Conservation (phyloP, 2,888 invertebrate genomes). For the Muschampia plurimacula region DNA sequence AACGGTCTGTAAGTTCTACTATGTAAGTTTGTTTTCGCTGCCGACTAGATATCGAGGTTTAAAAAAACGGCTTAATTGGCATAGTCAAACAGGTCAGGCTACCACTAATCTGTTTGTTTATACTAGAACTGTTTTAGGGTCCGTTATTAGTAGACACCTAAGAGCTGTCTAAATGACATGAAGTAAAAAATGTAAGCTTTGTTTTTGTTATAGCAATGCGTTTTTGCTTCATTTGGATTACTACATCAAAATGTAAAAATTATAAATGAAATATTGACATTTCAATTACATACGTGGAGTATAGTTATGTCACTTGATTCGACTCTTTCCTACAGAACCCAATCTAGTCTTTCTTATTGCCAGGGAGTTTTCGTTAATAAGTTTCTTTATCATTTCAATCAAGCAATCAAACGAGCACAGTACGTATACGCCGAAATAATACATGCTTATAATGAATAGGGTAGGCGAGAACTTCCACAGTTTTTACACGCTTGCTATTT, state of each 20-base stretch:
- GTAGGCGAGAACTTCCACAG: conserved; percentile 1
- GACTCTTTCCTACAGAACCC: neutral
- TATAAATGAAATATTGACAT: neutral
- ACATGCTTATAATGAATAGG: conserved; percentile 9
- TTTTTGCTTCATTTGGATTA: neutral
- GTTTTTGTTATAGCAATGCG: neutral
- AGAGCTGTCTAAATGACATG: neutral
- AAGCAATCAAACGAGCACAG: conserved; percentile 2
- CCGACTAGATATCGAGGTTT: conserved; percentile 2
- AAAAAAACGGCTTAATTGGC: conserved; percentile 16
- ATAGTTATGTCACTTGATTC: neutral
- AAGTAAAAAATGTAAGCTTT: neutral
- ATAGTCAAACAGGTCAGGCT: conserved; percentile 3
- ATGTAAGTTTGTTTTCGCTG: conserved; percentile 19
- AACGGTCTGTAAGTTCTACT: neutral
- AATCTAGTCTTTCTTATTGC: neutral
- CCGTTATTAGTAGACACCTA: neutral
- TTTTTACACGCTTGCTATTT: conserved; percentile 43
- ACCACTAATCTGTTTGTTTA: conserved; percentile 5
- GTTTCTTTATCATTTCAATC: conserved; percentile 3
- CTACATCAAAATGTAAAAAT: neutral
- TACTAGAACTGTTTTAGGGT: neutral
- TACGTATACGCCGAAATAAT: neutral
- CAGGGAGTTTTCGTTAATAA: neutral
- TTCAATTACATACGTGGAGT: neutral